Base-by-base conservation (phyloP, 1,140 invertebrate species). In the Drosophila ananassae region DNA sequence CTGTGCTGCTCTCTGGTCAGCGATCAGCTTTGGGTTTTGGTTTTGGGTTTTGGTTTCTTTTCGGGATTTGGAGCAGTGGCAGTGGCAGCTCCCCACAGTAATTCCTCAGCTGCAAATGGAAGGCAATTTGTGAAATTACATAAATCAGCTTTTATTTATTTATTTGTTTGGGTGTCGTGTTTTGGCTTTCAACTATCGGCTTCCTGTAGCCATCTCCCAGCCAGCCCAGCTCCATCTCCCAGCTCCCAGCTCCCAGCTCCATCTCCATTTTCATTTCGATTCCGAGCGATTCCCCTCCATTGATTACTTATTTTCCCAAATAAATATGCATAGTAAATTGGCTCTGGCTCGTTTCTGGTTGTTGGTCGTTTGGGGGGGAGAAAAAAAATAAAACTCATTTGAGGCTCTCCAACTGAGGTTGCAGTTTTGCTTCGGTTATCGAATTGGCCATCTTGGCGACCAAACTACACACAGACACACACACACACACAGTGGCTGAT, bases 111-210 rank as follows among this genome's bases (percentile, higher is more conserved):
- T 41, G 32, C 32, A 34, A 41, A 44, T 44, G 41, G n/a, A 32
- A 13, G 58, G 69, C 82, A 85, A 85, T 85, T 85, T 85, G 82
- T 78, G 79, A 82, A 85, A 85, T 85, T 85, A 78, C 82, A 85
- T 85, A 85, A 85, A 85, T 85, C 82, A 85, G 83, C 83, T 89
- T 87, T 87, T 87, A 87, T 87, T 87, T 87, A 87, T 87, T 87
- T 87, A 78, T 80, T 75, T 80, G 64, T 74, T 74, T 44, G 77
- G 52, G 71, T 76, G 73, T 78, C 69, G 69, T 69, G 58, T 75
- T 71, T 74, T 39, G 46, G 34, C 37, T 59, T 24, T 39, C 46
- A 59, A 13, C 37, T 6, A 13, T 12, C 37, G 47, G 71, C 60
- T 84, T 75, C 79, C 76, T 72, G 71, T 44, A 21, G n/a, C 41